Evolutionary conservation across 2,113 vertebrate genomes (phyloP).

Genomic region (Lethenteron reissneri): DNA sequence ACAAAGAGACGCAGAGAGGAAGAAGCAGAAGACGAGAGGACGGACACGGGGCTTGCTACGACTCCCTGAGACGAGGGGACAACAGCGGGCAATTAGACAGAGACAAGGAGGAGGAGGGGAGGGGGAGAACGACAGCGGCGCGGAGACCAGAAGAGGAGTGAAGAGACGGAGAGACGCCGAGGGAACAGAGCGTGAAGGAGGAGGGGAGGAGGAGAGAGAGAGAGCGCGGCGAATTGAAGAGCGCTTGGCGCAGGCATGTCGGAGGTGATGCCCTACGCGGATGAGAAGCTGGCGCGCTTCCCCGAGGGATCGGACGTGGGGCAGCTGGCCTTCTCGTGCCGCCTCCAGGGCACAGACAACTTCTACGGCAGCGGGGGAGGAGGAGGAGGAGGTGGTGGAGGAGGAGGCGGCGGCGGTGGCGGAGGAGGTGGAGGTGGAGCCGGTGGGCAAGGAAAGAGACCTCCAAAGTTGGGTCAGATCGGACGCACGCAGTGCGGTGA

Average conservation of each 20-base stretch:
- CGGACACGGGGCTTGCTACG: no score
- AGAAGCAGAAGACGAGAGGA: no score
- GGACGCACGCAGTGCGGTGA: slow-evolving; percentile 87
- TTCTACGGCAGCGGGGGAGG: slow-evolving; percentile 54
- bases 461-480: slow-evolving; percentile 87
- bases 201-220: background rate
- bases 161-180: background rate
- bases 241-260: slow-evolving; percentile 38
- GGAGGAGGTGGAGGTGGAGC: slow-evolving; percentile 16
- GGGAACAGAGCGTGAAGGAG: background rate
- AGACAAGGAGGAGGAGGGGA: background rate
- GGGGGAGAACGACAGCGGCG: background rate
- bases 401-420: slow-evolving; percentile 20
- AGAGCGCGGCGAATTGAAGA: background rate
- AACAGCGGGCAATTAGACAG: background rate
- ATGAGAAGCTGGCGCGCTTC: slow-evolving; percentile 88
- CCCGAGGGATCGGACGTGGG: slow-evolving; percentile 65
- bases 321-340: slow-evolving; percentile 90
- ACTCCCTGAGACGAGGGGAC: no score
- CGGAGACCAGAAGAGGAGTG: background rate
- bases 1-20: no score
- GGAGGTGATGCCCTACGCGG: slow-evolving; percentile 81
- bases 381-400: background rate
- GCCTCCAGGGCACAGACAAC: slow-evolving; percentile 82
- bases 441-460: slow-evolving; percentile 59